Conservation (phyloP, 2,888 invertebrate species). For the Eilema sororculum region DNA sequence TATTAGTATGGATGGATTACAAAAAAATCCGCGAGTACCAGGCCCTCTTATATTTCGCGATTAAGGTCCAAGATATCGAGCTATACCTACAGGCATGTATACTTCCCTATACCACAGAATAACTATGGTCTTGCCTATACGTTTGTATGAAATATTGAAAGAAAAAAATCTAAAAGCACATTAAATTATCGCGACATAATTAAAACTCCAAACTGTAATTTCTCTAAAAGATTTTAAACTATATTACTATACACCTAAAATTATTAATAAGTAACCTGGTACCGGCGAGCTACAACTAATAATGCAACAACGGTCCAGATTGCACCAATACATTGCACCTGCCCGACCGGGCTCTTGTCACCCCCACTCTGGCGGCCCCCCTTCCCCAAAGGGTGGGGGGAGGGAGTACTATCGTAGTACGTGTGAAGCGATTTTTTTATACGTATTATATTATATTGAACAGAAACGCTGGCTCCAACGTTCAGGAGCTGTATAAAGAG, state of each 20-base stretch:
- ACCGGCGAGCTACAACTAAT: constrained; percentile 62
- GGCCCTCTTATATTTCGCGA: too few species aligned
- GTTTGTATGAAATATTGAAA: too few species aligned
- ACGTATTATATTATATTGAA: constrained; percentile 66
- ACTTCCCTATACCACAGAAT: too few species aligned
- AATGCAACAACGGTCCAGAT: constrained; percentile 72
- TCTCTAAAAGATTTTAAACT: neutral
- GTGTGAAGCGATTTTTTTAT: constrained; percentile 76
- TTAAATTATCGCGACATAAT: too few species aligned
- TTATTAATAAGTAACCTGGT: constrained; percentile 51
- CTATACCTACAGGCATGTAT: too few species aligned
- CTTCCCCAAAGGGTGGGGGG: constrained; percentile 45
- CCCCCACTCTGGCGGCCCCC: constrained; percentile 54
- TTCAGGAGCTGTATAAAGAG: constrained; percentile 11
- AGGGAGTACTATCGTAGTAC: constrained; percentile 54
- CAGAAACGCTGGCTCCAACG: constrained; percentile 25
- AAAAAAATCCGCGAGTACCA: too few species aligned
- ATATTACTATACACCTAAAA: constrained; percentile 32
- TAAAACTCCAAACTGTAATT: neutral
- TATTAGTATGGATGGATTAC: too few species aligned
- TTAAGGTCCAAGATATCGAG: too few species aligned
- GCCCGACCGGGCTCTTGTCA: constrained; percentile 66
- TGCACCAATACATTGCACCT: constrained; percentile 79
- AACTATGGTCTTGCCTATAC: too few species aligned
- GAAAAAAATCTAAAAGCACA: too few species aligned